These are phyloP conservation scores for Stenodema calcarata DNA, from an alignment of 2,888 invertebrate species.

Conservation along the genomic window DNA sequence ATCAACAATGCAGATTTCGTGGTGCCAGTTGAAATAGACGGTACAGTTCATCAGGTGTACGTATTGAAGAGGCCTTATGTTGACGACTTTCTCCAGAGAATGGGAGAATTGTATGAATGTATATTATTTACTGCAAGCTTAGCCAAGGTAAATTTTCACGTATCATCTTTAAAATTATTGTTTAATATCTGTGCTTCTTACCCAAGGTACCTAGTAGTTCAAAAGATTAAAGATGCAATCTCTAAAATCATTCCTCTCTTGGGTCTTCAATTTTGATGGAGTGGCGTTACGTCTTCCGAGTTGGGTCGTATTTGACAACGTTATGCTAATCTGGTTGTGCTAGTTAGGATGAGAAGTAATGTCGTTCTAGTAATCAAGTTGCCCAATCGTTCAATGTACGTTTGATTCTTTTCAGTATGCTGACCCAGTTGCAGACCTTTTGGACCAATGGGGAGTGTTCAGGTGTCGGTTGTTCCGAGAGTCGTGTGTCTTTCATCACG, in stretches of 20 bases:
- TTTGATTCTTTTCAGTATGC: constrained; percentile 75
- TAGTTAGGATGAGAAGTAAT: no score
- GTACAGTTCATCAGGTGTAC: constrained; percentile 97
- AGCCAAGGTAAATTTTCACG: constrained; percentile 73
- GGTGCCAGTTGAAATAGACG: constrained; percentile 99
- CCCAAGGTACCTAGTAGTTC: no score
- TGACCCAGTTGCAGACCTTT: constrained; percentile 97
- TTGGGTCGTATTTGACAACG: no score
- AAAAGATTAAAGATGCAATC: no score
- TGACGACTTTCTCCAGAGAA: constrained; percentile 96
- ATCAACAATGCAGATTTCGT: constrained; percentile 99
- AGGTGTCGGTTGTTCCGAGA: constrained; percentile 96
- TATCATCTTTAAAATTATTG: constrained; percentile 17
- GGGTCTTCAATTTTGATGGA: no score
- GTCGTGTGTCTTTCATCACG: constrained; percentile 99
- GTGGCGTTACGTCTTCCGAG: no score
- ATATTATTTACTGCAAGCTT: constrained; percentile 98
- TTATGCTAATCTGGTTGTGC: no score
- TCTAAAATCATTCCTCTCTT: no score
- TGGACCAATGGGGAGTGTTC: constrained; percentile 98
- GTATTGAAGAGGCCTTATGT: constrained; percentile 99
- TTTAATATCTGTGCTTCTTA: not conserved
- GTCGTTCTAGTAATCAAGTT: no score
- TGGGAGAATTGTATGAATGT: constrained; percentile 99
- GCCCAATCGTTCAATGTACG: no score